Evolutionary conservation across 2,113 vertebrate genomes (phyloP).

Genomic region (Ptilonorhynchus violaceus): DNA sequence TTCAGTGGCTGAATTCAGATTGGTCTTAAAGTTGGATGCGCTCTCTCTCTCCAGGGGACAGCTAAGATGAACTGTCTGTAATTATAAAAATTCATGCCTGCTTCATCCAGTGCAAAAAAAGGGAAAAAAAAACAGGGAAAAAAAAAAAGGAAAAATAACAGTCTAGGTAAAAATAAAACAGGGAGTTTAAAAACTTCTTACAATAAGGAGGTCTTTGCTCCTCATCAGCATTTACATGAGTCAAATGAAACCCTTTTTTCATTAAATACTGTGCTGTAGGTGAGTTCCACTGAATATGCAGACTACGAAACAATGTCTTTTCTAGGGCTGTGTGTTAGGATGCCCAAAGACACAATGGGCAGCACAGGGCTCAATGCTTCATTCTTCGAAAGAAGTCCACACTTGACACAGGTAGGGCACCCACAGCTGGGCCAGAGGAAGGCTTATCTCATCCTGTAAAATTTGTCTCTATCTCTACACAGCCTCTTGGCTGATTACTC

Average conservation of each 20-base stretch:
- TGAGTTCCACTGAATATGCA: not conserved
- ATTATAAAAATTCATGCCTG: not conserved
- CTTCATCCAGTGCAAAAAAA: not conserved
- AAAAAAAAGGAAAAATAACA: not conserved
- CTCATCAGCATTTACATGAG: not conserved
- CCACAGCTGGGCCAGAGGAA: not conserved
- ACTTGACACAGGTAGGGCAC: not conserved
- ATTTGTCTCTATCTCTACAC: not conserved
- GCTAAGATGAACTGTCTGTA: not conserved
- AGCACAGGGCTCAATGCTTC: not conserved
- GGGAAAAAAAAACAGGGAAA: accelerated
- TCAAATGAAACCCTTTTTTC: not conserved
- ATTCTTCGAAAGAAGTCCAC: not conserved
- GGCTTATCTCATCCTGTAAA: not conserved
- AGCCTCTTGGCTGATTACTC: not conserved
- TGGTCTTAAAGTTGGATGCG: not conserved
- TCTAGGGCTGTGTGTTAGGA: not conserved
- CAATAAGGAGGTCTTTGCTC: not conserved
- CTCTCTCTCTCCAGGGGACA: not conserved
- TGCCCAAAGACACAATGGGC: not conserved
- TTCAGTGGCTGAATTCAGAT: not conserved
- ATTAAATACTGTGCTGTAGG: not conserved
- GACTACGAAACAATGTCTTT: not conserved
- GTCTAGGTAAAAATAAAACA: not conserved
- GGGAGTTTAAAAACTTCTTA: not conserved